These are phyloP conservation scores for Drosophila ananassae DNA, from an alignment of 1,140 invertebrate genomes.

Conservation along the genomic window DNA sequence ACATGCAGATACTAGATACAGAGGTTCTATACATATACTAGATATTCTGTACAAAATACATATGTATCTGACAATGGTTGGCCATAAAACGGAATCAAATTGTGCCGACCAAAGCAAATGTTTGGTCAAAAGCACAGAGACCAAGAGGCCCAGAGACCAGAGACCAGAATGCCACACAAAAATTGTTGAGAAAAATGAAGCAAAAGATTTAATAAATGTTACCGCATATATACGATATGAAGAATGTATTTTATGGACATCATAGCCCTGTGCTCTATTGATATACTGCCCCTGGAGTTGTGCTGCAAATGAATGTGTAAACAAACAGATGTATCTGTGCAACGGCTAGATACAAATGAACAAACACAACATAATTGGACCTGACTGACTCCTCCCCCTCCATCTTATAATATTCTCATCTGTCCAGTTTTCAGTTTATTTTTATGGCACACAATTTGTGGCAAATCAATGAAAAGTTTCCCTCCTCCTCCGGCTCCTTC, in stretches of 20 bases:
- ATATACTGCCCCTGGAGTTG: slow-evolving; percentile 31
- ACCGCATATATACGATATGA: slow-evolving; percentile 9
- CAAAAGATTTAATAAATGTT: slow-evolving; percentile 60
- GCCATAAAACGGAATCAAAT: slow-evolving; percentile 74
- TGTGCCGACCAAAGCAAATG: slow-evolving; percentile 65
- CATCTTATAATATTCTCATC: background rate
- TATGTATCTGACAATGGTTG: slow-evolving; percentile 54
- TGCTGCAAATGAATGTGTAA: slow-evolving; percentile 40
- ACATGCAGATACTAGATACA: slow-evolving; percentile 41
- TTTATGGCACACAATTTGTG: slow-evolving; percentile 77
- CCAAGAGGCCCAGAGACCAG: background rate
- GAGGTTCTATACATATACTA: slow-evolving; percentile 11
- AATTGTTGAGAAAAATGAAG: slow-evolving; percentile 39
- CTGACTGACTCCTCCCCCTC: background rate
- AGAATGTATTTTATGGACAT: slow-evolving; percentile 27
- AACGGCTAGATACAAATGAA: slow-evolving; percentile 61
- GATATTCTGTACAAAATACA: background rate
- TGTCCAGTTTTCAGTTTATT: slow-evolving; percentile 60
- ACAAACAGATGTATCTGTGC: slow-evolving; percentile 57
- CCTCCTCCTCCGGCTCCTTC: background rate
- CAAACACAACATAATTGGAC: slow-evolving; percentile 61
- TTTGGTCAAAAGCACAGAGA: slow-evolving; percentile 49
- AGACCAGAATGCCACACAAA: background rate
- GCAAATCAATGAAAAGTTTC: slow-evolving; percentile 73
- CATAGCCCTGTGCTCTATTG: slow-evolving; percentile 23